phyloP scores from a whole-genome alignment of 2,797 vertebrate genomes.

The Enteromius unitaeniatus region DNA sequence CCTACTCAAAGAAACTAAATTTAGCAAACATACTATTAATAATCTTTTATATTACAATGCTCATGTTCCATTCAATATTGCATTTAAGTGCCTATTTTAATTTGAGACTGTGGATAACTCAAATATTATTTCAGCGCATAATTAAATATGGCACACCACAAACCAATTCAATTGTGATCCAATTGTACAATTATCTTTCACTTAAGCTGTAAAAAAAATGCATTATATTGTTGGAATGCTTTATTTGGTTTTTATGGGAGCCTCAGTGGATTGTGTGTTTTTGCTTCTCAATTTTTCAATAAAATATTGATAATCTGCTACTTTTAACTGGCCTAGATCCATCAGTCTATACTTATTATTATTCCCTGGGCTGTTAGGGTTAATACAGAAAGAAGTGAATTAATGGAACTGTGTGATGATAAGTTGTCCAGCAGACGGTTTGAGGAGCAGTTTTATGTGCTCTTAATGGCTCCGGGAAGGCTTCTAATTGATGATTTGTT shows the following conservation, averaged over 20 bases:
- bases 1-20: background rate
- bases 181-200: conserved; percentile 37
- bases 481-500: conserved; percentile 67
- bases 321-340: background rate
- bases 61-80: conserved; percentile 17
- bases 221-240: conserved; percentile 39
- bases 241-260: conserved; percentile 28
- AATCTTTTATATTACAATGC: conserved; percentile 16
- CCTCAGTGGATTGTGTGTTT: conserved; percentile 61
- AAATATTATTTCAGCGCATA: conserved; percentile 36
- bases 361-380: conserved; percentile 27
- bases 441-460: conserved; percentile 79
- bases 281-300: conserved; percentile 50
- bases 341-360: background rate
- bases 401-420: conserved; percentile 47
- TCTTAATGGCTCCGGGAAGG: conserved; percentile 64
- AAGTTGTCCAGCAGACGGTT: conserved; percentile 67
- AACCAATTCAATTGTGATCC: conserved; percentile 50
- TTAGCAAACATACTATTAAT: conserved; percentile 22
- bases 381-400: background rate
- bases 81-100: conserved; percentile 38
- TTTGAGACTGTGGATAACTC: conserved; percentile 12
- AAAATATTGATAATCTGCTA: conserved; percentile 43
- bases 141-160: conserved; percentile 50
- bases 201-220: conserved; percentile 43